Percentiles rank a stretch among this genome's conserved stretches.
phyloP scores from a whole-genome alignment of 2,888 invertebrate species.

The Ennomos fuscantarius region DNA sequence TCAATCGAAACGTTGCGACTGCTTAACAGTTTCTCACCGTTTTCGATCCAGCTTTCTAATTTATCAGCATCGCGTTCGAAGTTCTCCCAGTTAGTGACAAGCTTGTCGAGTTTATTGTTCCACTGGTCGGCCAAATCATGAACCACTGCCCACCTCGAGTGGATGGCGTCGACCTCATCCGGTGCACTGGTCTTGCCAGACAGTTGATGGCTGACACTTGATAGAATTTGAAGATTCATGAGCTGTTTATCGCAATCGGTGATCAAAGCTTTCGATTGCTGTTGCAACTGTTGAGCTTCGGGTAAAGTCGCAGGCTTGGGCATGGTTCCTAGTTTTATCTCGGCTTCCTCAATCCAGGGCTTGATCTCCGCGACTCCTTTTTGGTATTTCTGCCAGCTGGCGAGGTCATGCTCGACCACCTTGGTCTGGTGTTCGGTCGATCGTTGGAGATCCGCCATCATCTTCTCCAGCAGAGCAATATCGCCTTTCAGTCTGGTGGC shows the following conservation, averaged over 20 bases:
- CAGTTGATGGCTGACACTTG: conserved; percentile 90
- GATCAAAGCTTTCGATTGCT: conserved; percentile 89
- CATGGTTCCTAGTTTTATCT: conserved; percentile 90
- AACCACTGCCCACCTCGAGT: conserved; percentile 94
- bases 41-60: conserved; percentile 91
- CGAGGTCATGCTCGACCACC: conserved; percentile 90
- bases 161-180: conserved; percentile 93
- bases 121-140: conserved; percentile 92
- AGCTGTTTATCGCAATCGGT: conserved; percentile 92
- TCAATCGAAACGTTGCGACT: conserved; percentile 86
- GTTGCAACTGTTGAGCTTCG: conserved; percentile 92
- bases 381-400: conserved; percentile 94
- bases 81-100: conserved; percentile 92
- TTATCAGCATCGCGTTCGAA: conserved; percentile 92
- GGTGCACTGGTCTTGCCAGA: conserved; percentile 90
- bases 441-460: conserved; percentile 90
- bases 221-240: conserved; percentile 89
- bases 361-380: conserved; percentile 91
- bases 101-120: conserved; percentile 90
- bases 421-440: conserved; percentile 91
- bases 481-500: conserved; percentile 91
- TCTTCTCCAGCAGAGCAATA: conserved; percentile 90
- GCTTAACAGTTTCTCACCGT: conserved; percentile 86
- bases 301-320: conserved; percentile 91
- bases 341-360: conserved; percentile 95